phyloP scores from a whole-genome alignment of 2,888 invertebrate genomes.

The Linyphia triangularis region DNA sequence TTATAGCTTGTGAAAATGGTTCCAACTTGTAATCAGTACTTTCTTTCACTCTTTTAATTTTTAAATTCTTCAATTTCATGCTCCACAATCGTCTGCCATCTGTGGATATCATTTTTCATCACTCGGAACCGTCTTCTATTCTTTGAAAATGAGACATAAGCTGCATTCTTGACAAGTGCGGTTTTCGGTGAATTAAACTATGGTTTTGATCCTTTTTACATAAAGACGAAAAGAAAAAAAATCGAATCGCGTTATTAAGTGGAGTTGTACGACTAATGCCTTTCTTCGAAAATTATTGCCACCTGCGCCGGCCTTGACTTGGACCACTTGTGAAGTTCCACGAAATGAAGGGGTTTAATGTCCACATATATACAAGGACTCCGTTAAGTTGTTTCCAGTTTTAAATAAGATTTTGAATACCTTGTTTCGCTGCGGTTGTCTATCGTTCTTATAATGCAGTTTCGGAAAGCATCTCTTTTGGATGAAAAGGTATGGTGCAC shows the following conservation, averaged over 20 bases:
- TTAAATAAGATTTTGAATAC: background rate
- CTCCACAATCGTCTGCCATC: slow-evolving; percentile 25
- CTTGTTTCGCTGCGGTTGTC: background rate
- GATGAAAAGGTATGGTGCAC: slow-evolving; percentile 23
- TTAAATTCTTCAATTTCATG: background rate
- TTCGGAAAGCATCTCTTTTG: background rate
- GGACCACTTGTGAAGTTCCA: slow-evolving; percentile 4
- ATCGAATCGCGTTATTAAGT: background rate
- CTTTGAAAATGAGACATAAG: background rate
- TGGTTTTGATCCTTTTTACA: slow-evolving; percentile 8
- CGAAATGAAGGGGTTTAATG: slow-evolving; percentile 1
- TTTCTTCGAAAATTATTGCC: slow-evolving; percentile 14
- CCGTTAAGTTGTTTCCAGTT: slow-evolving; percentile 25
- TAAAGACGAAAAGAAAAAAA: background rate
- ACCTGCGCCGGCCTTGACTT: slow-evolving; percentile 25
- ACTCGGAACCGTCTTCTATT: slow-evolving; percentile 1
- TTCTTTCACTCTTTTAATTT: background rate
- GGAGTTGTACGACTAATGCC: background rate
- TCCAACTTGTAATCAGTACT: background rate
- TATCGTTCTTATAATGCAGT: background rate
- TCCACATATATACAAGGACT: slow-evolving; percentile 12
- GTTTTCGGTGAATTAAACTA: slow-evolving; percentile 18
- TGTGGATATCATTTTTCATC: slow-evolving; percentile 50
- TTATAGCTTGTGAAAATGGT: background rate
- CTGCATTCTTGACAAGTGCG: slow-evolving; percentile 14